A percentile compares a stretch with the other conserved stretches of the same genome.
Conservation (phyloP, 2,888 invertebrate species). For the Xanthorhoe designata region DNA sequence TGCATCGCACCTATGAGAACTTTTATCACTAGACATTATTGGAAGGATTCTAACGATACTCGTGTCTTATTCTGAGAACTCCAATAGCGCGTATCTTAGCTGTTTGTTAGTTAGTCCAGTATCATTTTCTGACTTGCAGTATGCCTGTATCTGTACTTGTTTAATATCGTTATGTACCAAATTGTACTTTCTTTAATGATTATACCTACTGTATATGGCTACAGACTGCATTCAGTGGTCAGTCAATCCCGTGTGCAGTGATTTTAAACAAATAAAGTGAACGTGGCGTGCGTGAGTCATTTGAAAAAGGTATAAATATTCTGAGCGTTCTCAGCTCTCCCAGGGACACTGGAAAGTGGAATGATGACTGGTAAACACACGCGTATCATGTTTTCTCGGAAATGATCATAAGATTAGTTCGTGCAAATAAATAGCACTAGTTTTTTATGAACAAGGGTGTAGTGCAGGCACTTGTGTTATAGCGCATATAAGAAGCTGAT, state of each 20-base stretch:
- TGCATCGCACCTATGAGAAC: constrained; percentile 14
- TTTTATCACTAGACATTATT: constrained; percentile 19
- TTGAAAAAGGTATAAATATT: constrained; percentile 67
- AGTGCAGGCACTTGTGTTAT: not conserved
- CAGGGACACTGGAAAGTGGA: constrained; percentile 62
- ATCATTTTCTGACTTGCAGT: constrained; percentile 2
- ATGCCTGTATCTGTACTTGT: not conserved
- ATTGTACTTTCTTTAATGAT: constrained; percentile 3
- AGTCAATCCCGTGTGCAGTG: constrained; percentile 8
- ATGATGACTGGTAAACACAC: constrained; percentile 62
- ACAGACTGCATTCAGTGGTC: not conserved
- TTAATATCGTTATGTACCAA: constrained; percentile 1
- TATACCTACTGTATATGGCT: not conserved
- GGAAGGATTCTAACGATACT: not conserved
- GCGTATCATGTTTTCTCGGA: constrained; percentile 65
- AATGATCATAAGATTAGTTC: constrained; percentile 57
- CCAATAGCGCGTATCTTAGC: not conserved
- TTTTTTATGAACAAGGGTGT: constrained; percentile 25
- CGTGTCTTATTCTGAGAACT: not conserved
- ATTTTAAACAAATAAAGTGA: constrained; percentile 33
- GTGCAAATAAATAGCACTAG: constrained; percentile 52
- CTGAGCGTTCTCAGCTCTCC: constrained; percentile 56
- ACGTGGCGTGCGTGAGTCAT: constrained; percentile 57
- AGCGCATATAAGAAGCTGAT: not conserved
- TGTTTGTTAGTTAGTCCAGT: not conserved